Conservation (phyloP, 1,140 invertebrate genomes). For the Gonatopus flavifemur region DNA sequence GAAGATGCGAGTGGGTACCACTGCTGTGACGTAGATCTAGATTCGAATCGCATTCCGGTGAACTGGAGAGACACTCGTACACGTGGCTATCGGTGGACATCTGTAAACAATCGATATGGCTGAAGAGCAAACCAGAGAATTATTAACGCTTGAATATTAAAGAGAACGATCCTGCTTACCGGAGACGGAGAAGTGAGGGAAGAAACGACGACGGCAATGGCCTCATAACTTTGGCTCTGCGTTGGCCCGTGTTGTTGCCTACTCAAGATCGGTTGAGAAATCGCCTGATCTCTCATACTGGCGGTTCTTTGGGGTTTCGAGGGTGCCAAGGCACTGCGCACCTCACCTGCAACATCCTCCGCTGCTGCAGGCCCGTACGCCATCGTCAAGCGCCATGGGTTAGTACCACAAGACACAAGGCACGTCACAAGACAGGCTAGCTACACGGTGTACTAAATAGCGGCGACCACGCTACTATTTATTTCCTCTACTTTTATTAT, state of each 20-base stretch:
- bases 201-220: slow-evolving; percentile 20
- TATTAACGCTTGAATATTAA: not conserved
- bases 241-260: slow-evolving; percentile 22
- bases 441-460: slow-evolving; percentile 27
- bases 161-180: slow-evolving; percentile 21
- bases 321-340: slow-evolving; percentile 71
- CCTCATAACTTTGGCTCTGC: slow-evolving; percentile 35
- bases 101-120: slow-evolving; percentile 19
- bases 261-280: slow-evolving; percentile 36
- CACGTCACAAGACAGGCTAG: slow-evolving; percentile 45
- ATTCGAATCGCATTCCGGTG: slow-evolving; percentile 65
- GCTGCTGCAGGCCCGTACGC: slow-evolving; percentile 57
- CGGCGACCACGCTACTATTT: slow-evolving; percentile 19
- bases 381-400: slow-evolving; percentile 55
- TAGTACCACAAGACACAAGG: slow-evolving; percentile 57
- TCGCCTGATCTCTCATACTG: slow-evolving; percentile 70
- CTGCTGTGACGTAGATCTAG: slow-evolving; percentile 45
- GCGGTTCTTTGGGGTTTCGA: slow-evolving; percentile 81
- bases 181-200: slow-evolving; percentile 40
- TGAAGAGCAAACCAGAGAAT: not conserved
- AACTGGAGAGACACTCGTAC: slow-evolving; percentile 70
- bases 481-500: too few species aligned
- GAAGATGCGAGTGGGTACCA: slow-evolving; percentile 32
- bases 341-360: slow-evolving; percentile 68
- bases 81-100: slow-evolving; percentile 56